Base-by-base conservation (phyloP, 1,140 invertebrate species). In the Drosophila asahinai region DNA sequence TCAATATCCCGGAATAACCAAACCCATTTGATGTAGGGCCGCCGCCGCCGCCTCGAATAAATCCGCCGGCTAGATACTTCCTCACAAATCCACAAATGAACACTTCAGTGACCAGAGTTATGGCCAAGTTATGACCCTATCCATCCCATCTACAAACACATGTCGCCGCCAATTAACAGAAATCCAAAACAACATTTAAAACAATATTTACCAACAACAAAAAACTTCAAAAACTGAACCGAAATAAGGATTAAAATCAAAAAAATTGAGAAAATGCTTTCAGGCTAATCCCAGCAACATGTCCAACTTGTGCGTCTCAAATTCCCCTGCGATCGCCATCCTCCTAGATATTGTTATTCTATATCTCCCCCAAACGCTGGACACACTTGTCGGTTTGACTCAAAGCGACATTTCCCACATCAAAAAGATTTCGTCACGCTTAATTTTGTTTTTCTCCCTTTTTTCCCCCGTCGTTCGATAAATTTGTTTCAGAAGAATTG, bases 341-440 rank as follows among this genome's bases (percentile, higher is more conserved):
- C 64, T 51, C 27, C 55, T 60, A 47, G 43, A 73, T 52, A 73
- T 73, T 45, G 71, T 61, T 61, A 74, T 74, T 61, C 57, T 61
- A 73, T 73, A 74, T 61, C 71, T 76, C 54, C 62, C 66, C 61
- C 40, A 11, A 22, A 71, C 76, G 75, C 84, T 87, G 84, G 86
- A 89, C 86, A 89, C 84, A 89, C 86, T 89, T 89, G 86, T 89
- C 86, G 86, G 86, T 67, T 63, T 79, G 71, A 60, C 86, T 89
- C 86, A 90, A 89, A 89, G 86, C 86, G 86, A 89, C 86, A 86
- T 89, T 90, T 89, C 86, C 86, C 86, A 89, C 86, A 87, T 89
- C 86, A 90, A 86, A 89, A 86, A 89, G 86, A 89, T 89, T 89
- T 89, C 86, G 86, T 89, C 86, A 89, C 86, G 67, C 59, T 81